Evolutionary conservation across 1,140 invertebrate species (phyloP).

Genomic region (Caenorhabditis briggsae): DNA sequence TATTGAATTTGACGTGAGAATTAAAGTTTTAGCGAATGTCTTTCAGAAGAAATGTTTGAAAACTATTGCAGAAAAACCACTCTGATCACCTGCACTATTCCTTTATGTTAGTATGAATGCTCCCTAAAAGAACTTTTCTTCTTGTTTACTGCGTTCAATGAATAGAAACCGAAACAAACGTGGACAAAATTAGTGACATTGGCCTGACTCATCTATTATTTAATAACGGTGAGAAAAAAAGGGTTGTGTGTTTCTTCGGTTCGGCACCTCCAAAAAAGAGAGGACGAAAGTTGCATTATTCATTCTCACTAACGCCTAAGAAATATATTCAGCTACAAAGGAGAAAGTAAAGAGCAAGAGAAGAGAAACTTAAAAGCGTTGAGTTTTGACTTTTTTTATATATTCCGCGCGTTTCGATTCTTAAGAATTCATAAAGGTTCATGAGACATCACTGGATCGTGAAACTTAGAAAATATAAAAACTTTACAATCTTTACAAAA

Average conservation of each 20-base stretch:
- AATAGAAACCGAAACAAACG: background rate
- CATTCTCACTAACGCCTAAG: slow-evolving; percentile 14
- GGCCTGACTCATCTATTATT: slow-evolving; percentile 25
- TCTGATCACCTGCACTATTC: background rate
- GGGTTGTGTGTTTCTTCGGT: background rate
- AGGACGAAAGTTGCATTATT: slow-evolving; percentile 40
- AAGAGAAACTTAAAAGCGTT: background rate
- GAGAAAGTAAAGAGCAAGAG: background rate
- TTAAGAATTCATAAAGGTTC: background rate
- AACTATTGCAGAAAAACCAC: background rate
- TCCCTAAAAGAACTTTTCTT: background rate
- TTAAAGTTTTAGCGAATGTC: too few relatives aligned
- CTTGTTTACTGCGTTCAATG: background rate
- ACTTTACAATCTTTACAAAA: too few relatives aligned
- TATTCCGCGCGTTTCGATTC: background rate
- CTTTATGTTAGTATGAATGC: background rate
- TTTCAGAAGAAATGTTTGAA: too few relatives aligned
- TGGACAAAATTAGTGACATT: slow-evolving; percentile 17
- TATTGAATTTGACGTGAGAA: too few relatives aligned
- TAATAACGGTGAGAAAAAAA: slow-evolving; percentile 23
- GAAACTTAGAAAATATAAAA: too few relatives aligned
- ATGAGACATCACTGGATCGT: too few relatives aligned
- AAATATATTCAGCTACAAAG: slow-evolving; percentile 1
- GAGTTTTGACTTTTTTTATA: slow-evolving; percentile 17
- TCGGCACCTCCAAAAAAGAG: slow-evolving; percentile 47